A percentile compares a stretch with the other conserved stretches of the same genome.
Evolutionary conservation across 2,888 invertebrate genomes (phyloP).

Genomic region (Sclerodermus sp.): DNA sequence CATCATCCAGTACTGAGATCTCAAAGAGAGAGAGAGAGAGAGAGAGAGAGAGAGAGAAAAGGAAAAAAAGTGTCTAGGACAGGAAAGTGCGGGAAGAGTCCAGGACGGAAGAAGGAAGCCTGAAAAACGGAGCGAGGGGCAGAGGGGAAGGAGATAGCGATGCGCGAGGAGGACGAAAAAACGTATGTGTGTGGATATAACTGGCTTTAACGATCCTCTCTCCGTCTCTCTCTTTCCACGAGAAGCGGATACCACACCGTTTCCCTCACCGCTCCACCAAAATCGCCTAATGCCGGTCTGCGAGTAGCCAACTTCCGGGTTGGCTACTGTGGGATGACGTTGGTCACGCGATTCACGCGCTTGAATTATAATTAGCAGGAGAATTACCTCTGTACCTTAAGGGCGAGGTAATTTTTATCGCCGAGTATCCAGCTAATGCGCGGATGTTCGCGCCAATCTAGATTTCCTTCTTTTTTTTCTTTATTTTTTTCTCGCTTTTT

Average conservation of each 20-base stretch:
- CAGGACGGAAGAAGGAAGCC: no score
- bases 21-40: constrained; percentile 1
- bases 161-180: no score
- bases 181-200: no score
- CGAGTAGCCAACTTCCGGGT: constrained; percentile 40
- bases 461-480: no score
- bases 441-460: no score
- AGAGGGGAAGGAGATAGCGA: no score
- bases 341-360: constrained; percentile 46
- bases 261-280: constrained; percentile 6
- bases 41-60: neutral
- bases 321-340: constrained; percentile 34
- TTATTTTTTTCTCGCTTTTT: no score
- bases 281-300: constrained; percentile 1
- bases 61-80: neutral
- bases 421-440: no score
- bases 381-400: neutral
- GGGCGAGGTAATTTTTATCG: neutral
- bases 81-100: constrained; percentile 4
- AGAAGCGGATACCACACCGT: neutral
- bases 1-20: constrained; percentile 13
- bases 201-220: neutral
- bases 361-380: constrained; percentile 31
- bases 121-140: no score
- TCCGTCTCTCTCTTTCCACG: constrained; percentile 6